Evolutionary conservation across 2,113 vertebrate genomes (phyloP).

Genomic region (Galeopterus variegatus): DNA sequence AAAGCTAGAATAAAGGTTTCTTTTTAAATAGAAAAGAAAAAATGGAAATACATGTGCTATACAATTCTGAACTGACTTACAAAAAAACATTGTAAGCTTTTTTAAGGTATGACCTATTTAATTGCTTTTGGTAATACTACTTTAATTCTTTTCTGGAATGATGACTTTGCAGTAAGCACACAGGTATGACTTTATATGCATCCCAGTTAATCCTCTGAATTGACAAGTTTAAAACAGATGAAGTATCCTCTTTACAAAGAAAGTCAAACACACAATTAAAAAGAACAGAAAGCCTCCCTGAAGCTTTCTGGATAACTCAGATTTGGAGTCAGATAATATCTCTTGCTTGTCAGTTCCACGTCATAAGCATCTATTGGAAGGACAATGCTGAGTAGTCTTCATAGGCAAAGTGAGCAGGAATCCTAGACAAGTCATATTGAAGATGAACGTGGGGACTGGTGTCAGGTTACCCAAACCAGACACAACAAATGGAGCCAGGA

Average conservation of each 20-base stretch:
- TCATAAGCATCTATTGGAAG: slow-evolving; percentile 42
- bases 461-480: slow-evolving; percentile 65
- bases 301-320: background rate
- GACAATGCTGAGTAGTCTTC: slow-evolving; percentile 52
- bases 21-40: slow-evolving; percentile 73
- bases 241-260: slow-evolving; percentile 43
- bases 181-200: background rate
- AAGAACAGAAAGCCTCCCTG: slow-evolving; percentile 9
- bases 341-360: slow-evolving; percentile 29
- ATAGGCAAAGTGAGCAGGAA: slow-evolving; percentile 32
- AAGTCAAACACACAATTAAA: slow-evolving; percentile 61
- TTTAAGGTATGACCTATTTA: slow-evolving; percentile 50
- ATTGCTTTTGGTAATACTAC: slow-evolving; percentile 54
- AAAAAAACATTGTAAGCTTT: background rate
- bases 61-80: slow-evolving; percentile 18
- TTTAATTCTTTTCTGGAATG: slow-evolving; percentile 57
- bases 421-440: background rate
- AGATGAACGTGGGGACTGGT: background rate
- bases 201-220: slow-evolving; percentile 54
- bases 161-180: slow-evolving; percentile 45
- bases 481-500: slow-evolving; percentile 72
- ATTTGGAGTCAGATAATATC: slow-evolving; percentile 7
- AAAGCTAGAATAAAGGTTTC: slow-evolving; percentile 66
- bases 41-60: slow-evolving; percentile 32
- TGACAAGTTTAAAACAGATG: slow-evolving; percentile 63